Percentiles rank a stretch among this genome's conserved stretches.
Conservation (phyloP, 2,888 invertebrate species). For the Amblyjoppa fuscipennis region DNA sequence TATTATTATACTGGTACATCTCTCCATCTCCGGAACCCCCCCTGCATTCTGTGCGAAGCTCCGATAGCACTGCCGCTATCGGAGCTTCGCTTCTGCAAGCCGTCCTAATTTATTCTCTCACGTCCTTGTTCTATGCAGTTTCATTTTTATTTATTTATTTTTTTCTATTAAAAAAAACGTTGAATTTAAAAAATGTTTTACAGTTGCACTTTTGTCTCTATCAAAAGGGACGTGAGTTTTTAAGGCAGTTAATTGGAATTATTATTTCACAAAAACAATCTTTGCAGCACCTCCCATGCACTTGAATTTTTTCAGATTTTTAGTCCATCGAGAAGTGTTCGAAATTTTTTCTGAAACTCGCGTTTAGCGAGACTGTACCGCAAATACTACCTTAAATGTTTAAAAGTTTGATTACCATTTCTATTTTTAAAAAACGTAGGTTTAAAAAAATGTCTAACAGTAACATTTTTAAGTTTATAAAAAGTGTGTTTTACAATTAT, state of each 20-base stretch:
- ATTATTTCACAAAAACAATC: neutral
- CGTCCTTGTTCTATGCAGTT: neutral
- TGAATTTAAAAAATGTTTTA: no score
- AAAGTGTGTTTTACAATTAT: no score
- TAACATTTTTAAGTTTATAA: neutral
- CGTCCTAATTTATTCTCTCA: conserved; percentile 50
- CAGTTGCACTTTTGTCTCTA: neutral
- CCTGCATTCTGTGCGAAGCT: conserved; percentile 3
- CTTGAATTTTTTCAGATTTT: no score
- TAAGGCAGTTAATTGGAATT: neutral
- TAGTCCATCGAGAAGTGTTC: no score
- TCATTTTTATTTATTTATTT: neutral
- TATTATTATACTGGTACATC: conserved; percentile 64
- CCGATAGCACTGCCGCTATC: neutral
- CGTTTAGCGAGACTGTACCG: no score
- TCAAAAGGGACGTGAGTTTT: no score
- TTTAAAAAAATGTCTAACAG: no score
- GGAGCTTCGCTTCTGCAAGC: neutral
- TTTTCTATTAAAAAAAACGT: no score
- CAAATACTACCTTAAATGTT: no score
- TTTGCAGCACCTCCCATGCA: no score
- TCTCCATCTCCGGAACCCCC: neutral
- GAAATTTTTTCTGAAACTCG: no score
- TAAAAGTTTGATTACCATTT: neutral
- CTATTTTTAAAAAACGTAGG: no score